phyloP scores from a whole-genome alignment of 2,888 invertebrate genomes.

The Callosobruchus maculatus region DNA sequence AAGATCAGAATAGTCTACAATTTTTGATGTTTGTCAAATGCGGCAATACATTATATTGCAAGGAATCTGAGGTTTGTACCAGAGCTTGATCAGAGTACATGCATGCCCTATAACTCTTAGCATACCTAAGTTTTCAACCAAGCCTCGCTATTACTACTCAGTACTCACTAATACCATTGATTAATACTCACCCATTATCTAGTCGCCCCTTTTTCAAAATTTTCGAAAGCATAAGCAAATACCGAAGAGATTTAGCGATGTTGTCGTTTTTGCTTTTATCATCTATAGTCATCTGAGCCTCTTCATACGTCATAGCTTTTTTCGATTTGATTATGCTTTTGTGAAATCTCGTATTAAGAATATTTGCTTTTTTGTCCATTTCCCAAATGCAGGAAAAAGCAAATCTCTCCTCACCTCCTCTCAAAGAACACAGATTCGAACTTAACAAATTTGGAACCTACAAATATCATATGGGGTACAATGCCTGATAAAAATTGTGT shows the following conservation, averaged over 20 bases:
- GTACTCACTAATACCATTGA: too few relatives aligned
- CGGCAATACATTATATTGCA: too few relatives aligned
- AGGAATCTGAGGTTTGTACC: too few relatives aligned
- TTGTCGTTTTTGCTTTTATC: slow-evolving; percentile 68
- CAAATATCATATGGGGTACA: background rate
- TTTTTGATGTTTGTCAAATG: too few relatives aligned
- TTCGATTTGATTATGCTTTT: slow-evolving; percentile 91
- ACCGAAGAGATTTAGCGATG: slow-evolving; percentile 72
- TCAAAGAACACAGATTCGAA: slow-evolving; percentile 91
- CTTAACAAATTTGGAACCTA: slow-evolving; percentile 74
- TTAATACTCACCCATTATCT: slow-evolving; percentile 28
- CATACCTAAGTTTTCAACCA: too few relatives aligned
- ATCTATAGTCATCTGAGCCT: slow-evolving; percentile 93
- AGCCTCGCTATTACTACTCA: too few relatives aligned
- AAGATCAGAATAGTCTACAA: too few relatives aligned
- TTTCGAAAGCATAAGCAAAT: slow-evolving; percentile 85
- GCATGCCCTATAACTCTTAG: too few relatives aligned
- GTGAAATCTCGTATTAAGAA: slow-evolving; percentile 75
- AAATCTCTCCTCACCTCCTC: slow-evolving; percentile 85
- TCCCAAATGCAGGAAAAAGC: slow-evolving; percentile 98
- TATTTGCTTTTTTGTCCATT: slow-evolving; percentile 78
- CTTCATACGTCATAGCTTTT: slow-evolving; percentile 94
- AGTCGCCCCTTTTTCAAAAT: slow-evolving; percentile 68
- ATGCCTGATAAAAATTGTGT: too few relatives aligned
- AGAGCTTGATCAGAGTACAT: too few relatives aligned